These are phyloP conservation scores for Diorhabda sublineata DNA, from an alignment of 1,140 invertebrate genomes.

Conservation along the genomic window DNA sequence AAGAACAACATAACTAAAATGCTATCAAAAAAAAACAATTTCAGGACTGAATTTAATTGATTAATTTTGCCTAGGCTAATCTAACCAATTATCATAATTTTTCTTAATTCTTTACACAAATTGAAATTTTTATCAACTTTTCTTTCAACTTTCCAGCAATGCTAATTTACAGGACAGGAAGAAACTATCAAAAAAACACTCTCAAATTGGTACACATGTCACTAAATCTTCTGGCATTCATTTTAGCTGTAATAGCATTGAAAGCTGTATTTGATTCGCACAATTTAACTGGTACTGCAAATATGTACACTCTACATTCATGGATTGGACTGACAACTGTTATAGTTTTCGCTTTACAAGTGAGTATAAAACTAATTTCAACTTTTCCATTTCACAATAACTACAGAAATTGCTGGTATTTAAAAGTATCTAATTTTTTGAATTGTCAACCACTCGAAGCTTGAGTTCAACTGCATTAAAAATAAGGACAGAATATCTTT, in stretches of 20 bases:
- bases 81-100: too few species aligned
- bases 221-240: slow-evolving; percentile 63
- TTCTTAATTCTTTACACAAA: too few species aligned
- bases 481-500: too few species aligned
- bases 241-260: slow-evolving; percentile 66
- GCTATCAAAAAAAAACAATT: too few species aligned
- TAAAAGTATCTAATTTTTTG: too few species aligned
- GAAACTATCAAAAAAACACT: slow-evolving; percentile 67
- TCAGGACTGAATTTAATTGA: too few species aligned
- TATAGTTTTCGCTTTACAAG: slow-evolving; percentile 72
- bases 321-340: slow-evolving; percentile 79
- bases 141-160: slow-evolving; percentile 60
- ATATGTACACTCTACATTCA: slow-evolving; percentile 80
- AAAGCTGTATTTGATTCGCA: slow-evolving; percentile 85
- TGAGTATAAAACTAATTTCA: slow-evolving; percentile 40
- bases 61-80: too few species aligned
- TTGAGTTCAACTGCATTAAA: too few species aligned
- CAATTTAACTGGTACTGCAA: slow-evolving; percentile 63
- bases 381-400: too few species aligned
- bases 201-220: slow-evolving; percentile 75
- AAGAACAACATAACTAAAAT: too few species aligned
- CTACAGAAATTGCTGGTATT: too few species aligned
- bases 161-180: slow-evolving; percentile 75
- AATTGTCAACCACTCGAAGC: too few species aligned
- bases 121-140: not conserved